Base-by-base conservation (phyloP, 64 coral and sea anemone species). In the Stichodactyla mertensii region DNA sequence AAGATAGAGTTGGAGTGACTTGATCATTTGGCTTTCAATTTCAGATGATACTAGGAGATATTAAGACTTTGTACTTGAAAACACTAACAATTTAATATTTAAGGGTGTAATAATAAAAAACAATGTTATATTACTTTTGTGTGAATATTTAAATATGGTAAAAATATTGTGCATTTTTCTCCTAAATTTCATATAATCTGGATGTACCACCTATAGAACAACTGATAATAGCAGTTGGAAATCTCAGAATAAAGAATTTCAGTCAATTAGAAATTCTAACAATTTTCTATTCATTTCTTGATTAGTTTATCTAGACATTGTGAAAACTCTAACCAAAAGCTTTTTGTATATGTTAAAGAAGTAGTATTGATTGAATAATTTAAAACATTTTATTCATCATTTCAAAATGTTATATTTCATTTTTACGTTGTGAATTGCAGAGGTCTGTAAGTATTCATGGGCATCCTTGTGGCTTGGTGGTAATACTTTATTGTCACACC, bases 401-500 rank as follows among this genome's bases (percentile, higher is more conserved):
- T 58, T 31, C n/a, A 74, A 10, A 74, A 74, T 66, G 16, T 74
- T 6, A 26, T 74, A 9, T 27, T 74, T 23, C 20, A n/a, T 2
- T 66, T 66, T 66, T n/a, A 66, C 19, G 8, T 66, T 66, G 62
- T 66, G 19, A 66, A 23, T 66, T 66, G 62, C 19, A n/a, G 62
- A 66, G 24, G 69, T 27, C 27, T 31, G 27, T 74, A 74, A 74
- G 24, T 74, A 27, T 74, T 74, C 12, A 26, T 27, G 24, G 10
- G 69, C 27, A 74, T 28, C 12, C 10, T 74, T 74, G 69, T 74
- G 69, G 10, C n/a, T 26, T 74, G 24, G 69, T 27, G 24, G 27
- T 71, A 71, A 74, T 74, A 74, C 69, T 31, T 74, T 31, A 66
- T 27, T 74, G 69, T 26, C 69, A 74, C 69, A 74, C 69, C 69